phyloP scores from a whole-genome alignment of 2,797 vertebrate genomes.

The Sebastes hubbsi region DNA sequence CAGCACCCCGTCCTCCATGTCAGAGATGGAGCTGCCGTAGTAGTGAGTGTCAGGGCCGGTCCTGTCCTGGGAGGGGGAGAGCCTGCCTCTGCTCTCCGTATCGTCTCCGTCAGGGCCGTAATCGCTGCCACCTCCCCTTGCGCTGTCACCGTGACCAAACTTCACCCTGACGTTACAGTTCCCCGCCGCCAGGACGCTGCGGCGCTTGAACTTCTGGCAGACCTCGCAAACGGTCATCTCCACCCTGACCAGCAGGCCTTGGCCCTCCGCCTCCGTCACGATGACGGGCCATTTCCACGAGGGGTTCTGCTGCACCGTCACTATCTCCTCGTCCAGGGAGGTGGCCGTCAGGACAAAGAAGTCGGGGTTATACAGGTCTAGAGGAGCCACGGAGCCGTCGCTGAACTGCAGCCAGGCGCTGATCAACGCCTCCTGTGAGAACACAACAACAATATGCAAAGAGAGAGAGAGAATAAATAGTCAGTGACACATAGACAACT shows the following conservation, averaged over 20 bases:
- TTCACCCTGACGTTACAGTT: conserved; percentile 87
- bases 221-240: conserved; percentile 92
- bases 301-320: conserved; percentile 82
- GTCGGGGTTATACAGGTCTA: conserved; percentile 90
- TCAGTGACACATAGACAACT: background rate
- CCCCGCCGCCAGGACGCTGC: conserved; percentile 89
- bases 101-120: conserved; percentile 83
- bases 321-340: conserved; percentile 88
- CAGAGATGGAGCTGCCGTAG: conserved; percentile 84
- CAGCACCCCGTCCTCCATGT: conserved; percentile 82
- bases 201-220: conserved; percentile 95
- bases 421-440: conserved; percentile 89
- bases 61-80: conserved; percentile 80
- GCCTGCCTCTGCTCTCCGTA: conserved; percentile 84
- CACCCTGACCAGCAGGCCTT: conserved; percentile 89
- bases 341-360: conserved; percentile 89
- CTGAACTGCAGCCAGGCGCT: conserved; percentile 97
- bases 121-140: conserved; percentile 66
- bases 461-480: background rate
- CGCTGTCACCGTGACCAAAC: conserved; percentile 85
- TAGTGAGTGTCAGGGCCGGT: conserved; percentile 81
- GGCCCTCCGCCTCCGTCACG: conserved; percentile 90
- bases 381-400: conserved; percentile 90
- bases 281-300: conserved; percentile 86
- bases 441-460: background rate